Base-by-base conservation (phyloP, 2,888 invertebrate genomes). In the Sclerodermus sp. region DNA sequence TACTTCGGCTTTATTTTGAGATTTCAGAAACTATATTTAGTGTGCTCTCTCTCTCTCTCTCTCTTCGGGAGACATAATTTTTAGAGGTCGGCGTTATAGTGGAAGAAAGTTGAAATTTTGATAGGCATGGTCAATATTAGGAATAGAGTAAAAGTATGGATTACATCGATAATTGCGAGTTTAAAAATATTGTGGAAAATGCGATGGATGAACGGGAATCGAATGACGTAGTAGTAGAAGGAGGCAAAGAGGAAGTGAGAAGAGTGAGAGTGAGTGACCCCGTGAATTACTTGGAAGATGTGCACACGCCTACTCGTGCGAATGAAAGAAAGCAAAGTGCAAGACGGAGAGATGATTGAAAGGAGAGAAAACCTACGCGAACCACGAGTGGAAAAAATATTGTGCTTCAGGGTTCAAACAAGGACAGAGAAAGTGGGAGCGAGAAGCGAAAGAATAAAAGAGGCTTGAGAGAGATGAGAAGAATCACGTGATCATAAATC, bases 401-500 rank as follows among this genome's bases (percentile, higher is more conserved):
- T 30, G 14, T 2, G 12, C 10, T 36, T 12, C 10, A 15, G 18
- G 4, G 40, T 45, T 50, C 8, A n/a, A 15, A 17, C 38, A n/a
- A 9, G 10, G 47, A 40, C 15, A 23, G 29, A 18, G 47, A 30
- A n/a, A 45, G 42, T 15, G 16, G 30, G 45, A 30, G 37, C 37
- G 17, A 45, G 42, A 29, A 42, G 15, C 23, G 45, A 42, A 18
- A 15, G 6, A 29, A 10, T n/a, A 6, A 30, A 34, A 18, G 3
- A 4, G 17, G 2, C 23, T 13, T 42, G 34, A 15, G 45, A 47
- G 38, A 29, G 46, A 37, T 42, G 37, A 23, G 37, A 4, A 16
- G 14, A 17, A 39, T 39, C 50, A 45, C 55, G 47, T 53, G 50
- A 46, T 53, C 51, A 49, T 56, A 58, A 60, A 61, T 61, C 53